Evolutionary conservation across 2,888 invertebrate genomes (phyloP).

Genomic region (Rosalia funebris): DNA sequence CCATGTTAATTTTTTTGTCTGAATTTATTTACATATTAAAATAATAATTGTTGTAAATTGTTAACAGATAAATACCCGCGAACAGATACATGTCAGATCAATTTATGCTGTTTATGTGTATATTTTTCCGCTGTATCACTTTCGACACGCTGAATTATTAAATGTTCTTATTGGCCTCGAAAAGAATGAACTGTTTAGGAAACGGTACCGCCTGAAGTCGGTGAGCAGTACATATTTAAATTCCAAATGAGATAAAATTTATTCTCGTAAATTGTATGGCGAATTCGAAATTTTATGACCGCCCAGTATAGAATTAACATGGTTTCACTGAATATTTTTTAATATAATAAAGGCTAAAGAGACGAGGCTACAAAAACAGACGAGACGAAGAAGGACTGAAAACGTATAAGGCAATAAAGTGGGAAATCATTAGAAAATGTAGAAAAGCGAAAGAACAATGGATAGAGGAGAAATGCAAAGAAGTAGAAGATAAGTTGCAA

Average conservation of each 20-base stretch:
- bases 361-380: too few relatives aligned
- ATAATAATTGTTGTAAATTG: too few relatives aligned
- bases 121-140: slow-evolving; percentile 1
- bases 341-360: too few relatives aligned
- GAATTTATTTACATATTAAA: too few relatives aligned
- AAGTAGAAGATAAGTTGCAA: too few relatives aligned
- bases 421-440: too few relatives aligned
- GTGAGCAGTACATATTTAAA: background rate
- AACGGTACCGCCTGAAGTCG: background rate
- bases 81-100: background rate
- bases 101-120: background rate
- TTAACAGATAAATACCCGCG: background rate
- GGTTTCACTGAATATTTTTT: too few relatives aligned
- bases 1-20: too few relatives aligned
- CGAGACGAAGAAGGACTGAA: too few relatives aligned
- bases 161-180: background rate
- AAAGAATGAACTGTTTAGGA: background rate
- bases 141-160: background rate
- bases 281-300: background rate
- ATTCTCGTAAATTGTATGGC: background rate
- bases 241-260: background rate
- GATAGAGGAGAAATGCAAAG: too few relatives aligned
- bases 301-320: background rate
- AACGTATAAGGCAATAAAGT: too few relatives aligned
- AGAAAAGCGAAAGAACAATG: too few relatives aligned